Conservation (phyloP, 2,888 invertebrate genomes). For the Neoscelio sp. region DNA sequence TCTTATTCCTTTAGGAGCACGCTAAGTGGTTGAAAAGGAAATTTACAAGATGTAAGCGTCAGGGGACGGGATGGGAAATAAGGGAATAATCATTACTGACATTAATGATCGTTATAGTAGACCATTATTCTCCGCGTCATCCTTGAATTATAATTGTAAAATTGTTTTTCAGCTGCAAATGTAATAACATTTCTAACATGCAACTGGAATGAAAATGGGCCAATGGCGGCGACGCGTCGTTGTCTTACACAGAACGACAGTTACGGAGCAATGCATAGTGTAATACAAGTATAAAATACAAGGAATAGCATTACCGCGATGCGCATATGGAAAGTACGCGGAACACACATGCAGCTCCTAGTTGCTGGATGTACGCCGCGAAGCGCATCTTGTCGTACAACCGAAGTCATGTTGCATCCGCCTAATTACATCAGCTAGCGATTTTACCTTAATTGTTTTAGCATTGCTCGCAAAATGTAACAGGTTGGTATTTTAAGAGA, state of each 20-base stretch:
- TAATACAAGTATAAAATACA: conserved; percentile 65
- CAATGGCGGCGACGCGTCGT: conserved; percentile 70
- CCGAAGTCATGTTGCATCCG: conserved; percentile 58
- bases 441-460: conserved; percentile 55
- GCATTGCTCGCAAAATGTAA: conserved; percentile 35
- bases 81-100: too few species aligned
- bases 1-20: too few species aligned
- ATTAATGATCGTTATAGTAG: too few species aligned
- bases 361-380: conserved; percentile 36
- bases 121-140: too few species aligned
- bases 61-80: too few species aligned
- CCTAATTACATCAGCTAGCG: conserved; percentile 55
- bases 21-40: too few species aligned
- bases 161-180: conserved; percentile 62
- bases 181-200: conserved; percentile 69
- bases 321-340: conserved; percentile 37
- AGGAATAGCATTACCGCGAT: conserved; percentile 38
- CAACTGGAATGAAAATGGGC: conserved; percentile 76
- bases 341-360: conserved; percentile 54
- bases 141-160: too few species aligned
- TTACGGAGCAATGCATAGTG: conserved; percentile 63
- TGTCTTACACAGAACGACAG: conserved; percentile 66
- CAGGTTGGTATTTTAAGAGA: conserved; percentile 20
- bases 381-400: conserved; percentile 57
- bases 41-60: too few species aligned